These are phyloP conservation scores for Setipinna tenuifilis DNA, from an alignment of 2,797 vertebrate genomes.

Conservation along the genomic window DNA sequence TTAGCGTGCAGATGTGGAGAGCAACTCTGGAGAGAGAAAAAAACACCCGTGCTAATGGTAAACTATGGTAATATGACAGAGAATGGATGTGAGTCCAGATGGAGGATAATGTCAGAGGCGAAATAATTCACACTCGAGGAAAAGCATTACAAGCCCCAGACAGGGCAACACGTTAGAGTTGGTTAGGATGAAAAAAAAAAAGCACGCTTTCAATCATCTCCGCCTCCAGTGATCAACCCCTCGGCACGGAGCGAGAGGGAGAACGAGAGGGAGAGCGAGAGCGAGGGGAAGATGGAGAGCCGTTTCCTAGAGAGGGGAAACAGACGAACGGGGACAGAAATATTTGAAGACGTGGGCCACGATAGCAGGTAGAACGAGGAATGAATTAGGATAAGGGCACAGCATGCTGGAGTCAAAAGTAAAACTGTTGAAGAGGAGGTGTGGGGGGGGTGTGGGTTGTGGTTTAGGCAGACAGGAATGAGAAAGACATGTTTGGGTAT, in stretches of 20 bases:
- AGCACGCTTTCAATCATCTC: neutral
- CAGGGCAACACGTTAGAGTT: slow-evolving; percentile 23
- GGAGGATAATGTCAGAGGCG: slow-evolving; percentile 30
- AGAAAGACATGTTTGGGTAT: neutral
- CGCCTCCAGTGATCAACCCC: neutral
- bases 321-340: neutral
- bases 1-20: slow-evolving; percentile 43
- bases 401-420: neutral
- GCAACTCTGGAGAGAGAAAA: slow-evolving; percentile 18
- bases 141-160: slow-evolving; percentile 42
- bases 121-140: slow-evolving; percentile 28
- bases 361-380: neutral
- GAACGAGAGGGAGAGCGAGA: neutral
- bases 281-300: neutral
- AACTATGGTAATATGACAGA: slow-evolving; percentile 35
- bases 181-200: neutral
- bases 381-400: neutral
- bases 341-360: neutral
- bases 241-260: neutral
- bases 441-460: neutral
- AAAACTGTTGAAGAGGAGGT: slow-evolving; percentile 5
- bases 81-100: slow-evolving; percentile 27
- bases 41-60: slow-evolving; percentile 30
- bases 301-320: slow-evolving; percentile 3
- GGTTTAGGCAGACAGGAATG: neutral